These are phyloP conservation scores for Hypomecis punctinalis DNA, from an alignment of 2,888 invertebrate genomes.

Conservation along the genomic window DNA sequence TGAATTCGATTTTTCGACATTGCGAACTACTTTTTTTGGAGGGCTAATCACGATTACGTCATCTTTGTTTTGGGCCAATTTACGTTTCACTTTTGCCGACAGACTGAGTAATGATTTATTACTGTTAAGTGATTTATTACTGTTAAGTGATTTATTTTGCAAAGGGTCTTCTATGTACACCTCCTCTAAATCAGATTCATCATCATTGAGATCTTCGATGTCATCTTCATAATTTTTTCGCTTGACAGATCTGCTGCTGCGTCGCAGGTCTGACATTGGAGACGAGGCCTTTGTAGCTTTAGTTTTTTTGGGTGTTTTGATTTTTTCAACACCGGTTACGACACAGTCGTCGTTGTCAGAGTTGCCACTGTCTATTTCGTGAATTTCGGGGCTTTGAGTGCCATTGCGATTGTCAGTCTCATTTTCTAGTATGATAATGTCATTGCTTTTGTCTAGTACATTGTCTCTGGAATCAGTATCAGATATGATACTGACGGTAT, in stretches of 20 bases:
- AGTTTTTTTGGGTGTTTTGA: slow-evolving; percentile 27
- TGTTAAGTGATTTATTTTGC: slow-evolving; percentile 79
- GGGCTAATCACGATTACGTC: slow-evolving; percentile 89
- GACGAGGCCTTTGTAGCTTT: slow-evolving; percentile 37
- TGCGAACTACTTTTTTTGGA: neutral
- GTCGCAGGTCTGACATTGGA: slow-evolving; percentile 57
- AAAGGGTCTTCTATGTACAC: slow-evolving; percentile 85
- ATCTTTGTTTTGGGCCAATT: slow-evolving; percentile 85
- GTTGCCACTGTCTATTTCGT: slow-evolving; percentile 77
- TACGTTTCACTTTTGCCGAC: slow-evolving; percentile 81
- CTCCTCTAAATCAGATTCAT: slow-evolving; percentile 88
- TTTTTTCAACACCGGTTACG: slow-evolving; percentile 56
- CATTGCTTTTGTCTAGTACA: slow-evolving; percentile 51
- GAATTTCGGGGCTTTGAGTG: slow-evolving; percentile 65
- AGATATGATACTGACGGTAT: slow-evolving; percentile 72
- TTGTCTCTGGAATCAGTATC: slow-evolving; percentile 60
- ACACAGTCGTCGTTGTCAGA: slow-evolving; percentile 51
- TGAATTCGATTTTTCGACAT: slow-evolving; percentile 51
- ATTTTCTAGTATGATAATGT: slow-evolving; percentile 57
- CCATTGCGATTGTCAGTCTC: slow-evolving; percentile 59
- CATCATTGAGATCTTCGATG: slow-evolving; percentile 77
- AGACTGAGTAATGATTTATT: slow-evolving; percentile 89
- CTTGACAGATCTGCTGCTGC: slow-evolving; percentile 75
- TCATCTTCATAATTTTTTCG: slow-evolving; percentile 85
- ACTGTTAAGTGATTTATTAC: slow-evolving; percentile 84